These are phyloP conservation scores for Aphodius sticticus DNA, from an alignment of 2,888 invertebrate species.

Conservation along the genomic window DNA sequence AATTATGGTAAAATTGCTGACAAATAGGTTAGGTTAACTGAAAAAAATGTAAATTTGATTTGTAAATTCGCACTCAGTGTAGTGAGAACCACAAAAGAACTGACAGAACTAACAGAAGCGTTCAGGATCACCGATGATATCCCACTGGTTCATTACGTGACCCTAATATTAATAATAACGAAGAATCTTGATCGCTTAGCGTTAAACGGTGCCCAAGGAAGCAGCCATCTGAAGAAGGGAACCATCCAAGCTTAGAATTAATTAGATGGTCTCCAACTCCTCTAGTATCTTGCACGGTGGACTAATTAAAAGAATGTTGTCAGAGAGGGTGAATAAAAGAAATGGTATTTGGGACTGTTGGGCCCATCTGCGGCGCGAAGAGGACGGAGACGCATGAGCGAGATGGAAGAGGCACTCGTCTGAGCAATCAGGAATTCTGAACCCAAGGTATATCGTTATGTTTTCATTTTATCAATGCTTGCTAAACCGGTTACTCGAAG, in stretches of 20 bases:
- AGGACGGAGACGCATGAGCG: background rate
- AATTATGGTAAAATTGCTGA: no score
- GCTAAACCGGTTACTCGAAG: slow-evolving; percentile 43
- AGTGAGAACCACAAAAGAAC: background rate
- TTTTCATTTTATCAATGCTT: slow-evolving; percentile 50
- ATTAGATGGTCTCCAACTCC: background rate
- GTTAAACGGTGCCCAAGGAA: background rate
- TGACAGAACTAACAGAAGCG: background rate
- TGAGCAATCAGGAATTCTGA: slow-evolving; percentile 40
- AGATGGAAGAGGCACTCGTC: background rate
- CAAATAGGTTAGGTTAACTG: no score
- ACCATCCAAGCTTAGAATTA: background rate
- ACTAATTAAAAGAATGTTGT: background rate
- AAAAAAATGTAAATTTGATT: no score
- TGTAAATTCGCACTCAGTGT: no score
- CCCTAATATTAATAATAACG: background rate
- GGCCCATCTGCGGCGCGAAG: background rate
- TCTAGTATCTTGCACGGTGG: background rate
- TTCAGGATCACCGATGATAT: background rate
- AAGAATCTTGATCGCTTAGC: background rate
- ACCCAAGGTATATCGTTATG: slow-evolving; percentile 42
- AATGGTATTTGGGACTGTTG: slow-evolving; percentile 4
- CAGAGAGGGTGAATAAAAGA: background rate
- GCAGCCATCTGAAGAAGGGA: background rate
- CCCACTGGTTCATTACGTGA: background rate